Base-by-base conservation (phyloP, 2,888 invertebrate species). In the Plebejus melissa region DNA sequence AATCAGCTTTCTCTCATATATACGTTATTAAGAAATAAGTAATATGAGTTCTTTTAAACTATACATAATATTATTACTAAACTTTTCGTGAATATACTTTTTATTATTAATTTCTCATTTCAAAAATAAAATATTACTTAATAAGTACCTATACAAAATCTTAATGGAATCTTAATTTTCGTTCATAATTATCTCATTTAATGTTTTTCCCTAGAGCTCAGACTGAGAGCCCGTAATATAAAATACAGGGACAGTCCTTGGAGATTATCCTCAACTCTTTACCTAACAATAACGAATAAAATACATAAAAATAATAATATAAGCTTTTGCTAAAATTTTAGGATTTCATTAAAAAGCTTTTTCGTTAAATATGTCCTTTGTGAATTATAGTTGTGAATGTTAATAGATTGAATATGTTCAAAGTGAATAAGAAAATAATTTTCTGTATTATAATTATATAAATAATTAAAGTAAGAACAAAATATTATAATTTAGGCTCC, bases 101-200 rank as follows among this genome's bases (percentile, higher is more conserved):
- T 32, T 32, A 32, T 32, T 32, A 32, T 32, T 32, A 32, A 22
- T 22, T 32, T 41, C 41, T 41, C 41, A 41, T 41, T 41, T 41
- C 7, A 41, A 41, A 41, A 41, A 38, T 16, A 22, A 41, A 71
- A 22, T 9, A 71, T 11, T 22, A 22, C 22, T 22, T 22, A 22
- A 22, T 22, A 22, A 22, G 22, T 22, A 22, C 46, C 16, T 13
- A 50, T 22, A 22, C 22, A 22, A 22, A 22, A 22, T 22, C 22
- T 22, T 22, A 60, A 28, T 74, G 46, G 50, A n/a, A 46, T 69
- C 69, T 9, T n/a, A 60, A 74, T 46, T 50, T 69, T 41, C 32
- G 11, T 50, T 32, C 16, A 74, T 74, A 74, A 74, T 74, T 74
- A 74, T 46, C 69, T 50, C 38, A 74, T 41, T 46, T 50, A 74